Percentiles rank a stretch among this genome's conserved stretches.
phyloP scores from a whole-genome alignment of 2,113 vertebrate species.

The Crotalus tigris region DNA sequence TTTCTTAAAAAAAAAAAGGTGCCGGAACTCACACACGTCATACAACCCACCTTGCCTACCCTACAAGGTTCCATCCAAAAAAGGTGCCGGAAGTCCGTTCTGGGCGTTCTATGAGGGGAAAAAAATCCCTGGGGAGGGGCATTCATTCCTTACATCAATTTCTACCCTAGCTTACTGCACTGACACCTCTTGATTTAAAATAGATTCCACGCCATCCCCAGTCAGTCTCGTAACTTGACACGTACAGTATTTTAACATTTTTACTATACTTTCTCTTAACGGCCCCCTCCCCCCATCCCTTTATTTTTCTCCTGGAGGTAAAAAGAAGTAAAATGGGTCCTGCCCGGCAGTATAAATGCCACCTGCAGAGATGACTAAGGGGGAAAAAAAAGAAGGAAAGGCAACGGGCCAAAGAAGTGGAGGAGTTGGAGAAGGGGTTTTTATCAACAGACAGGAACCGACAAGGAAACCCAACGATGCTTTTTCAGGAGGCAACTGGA shows the following conservation, averaged over 20 bases:
- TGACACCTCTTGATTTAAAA: neutral
- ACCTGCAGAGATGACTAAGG: neutral
- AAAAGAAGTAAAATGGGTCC: neutral
- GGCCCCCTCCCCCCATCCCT: no score
- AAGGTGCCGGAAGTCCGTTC: no score
- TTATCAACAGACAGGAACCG: neutral
- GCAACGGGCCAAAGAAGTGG: neutral
- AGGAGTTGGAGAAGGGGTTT: neutral
- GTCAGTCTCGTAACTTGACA: neutral
- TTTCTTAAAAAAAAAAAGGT: no score
- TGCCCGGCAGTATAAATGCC: neutral
- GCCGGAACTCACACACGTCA: no score
- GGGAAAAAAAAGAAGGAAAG: neutral
- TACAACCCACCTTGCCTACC: no score
- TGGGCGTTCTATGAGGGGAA: no score
- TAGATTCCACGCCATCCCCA: neutral
- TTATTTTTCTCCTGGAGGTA: neutral
- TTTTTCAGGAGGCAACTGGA: no score
- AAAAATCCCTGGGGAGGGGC: no score
- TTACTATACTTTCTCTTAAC: neutral
- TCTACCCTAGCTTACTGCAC: neutral
- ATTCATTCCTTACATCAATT: neutral
- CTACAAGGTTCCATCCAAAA: no score
- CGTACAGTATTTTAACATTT: neutral
- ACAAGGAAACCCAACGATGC: no score